Evolutionary conservation across 2,113 vertebrate genomes (phyloP).

Genomic region (Anolis sagrei): DNA sequence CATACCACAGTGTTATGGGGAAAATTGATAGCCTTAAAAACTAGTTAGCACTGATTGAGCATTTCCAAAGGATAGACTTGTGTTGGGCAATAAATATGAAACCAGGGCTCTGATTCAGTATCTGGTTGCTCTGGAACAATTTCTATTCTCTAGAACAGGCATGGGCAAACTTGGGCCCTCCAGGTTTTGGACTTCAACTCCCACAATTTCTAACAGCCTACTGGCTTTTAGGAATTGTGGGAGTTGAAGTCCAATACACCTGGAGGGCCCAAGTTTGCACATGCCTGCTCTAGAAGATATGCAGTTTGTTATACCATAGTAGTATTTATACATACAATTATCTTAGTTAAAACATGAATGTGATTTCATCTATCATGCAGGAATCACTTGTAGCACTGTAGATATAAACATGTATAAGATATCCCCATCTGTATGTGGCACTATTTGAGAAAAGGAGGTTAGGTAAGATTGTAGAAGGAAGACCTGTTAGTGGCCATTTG

Average conservation of each 20-base stretch:
- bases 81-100: not conserved
- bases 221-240: no score
- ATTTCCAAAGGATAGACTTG: not conserved
- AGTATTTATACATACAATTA: not conserved
- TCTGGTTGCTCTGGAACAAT: not conserved
- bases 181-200: no score
- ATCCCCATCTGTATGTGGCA: no score
- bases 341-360: not conserved
- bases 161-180: no score
- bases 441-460: not conserved
- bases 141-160: slow-evolving; percentile 1
- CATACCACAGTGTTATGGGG: not conserved
- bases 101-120: not conserved
- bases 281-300: no score
- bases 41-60: not conserved
- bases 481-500: not conserved
- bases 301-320: not conserved
- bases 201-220: no score
- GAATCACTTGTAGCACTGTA: not conserved
- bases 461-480: not conserved
- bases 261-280: no score
- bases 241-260: no score
- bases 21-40: not conserved
- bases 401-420: not conserved
- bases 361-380: not conserved